These are phyloP conservation scores for Diarsia mendica DNA, from an alignment of 2,888 invertebrate species.

Conservation along the genomic window DNA sequence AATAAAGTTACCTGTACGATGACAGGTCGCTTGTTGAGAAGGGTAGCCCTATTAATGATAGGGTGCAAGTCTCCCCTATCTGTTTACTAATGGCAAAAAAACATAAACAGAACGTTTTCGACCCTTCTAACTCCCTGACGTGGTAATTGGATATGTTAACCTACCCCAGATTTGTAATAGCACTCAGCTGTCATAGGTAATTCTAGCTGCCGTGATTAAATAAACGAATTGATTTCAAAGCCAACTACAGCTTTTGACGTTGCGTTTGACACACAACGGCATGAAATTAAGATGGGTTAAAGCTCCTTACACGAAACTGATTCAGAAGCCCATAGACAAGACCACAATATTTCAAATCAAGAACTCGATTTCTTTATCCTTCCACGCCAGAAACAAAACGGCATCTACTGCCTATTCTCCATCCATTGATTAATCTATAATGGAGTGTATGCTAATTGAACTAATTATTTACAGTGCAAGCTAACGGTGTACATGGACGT, in stretches of 20 bases:
- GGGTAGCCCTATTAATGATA: slow-evolving; percentile 25
- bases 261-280: neutral
- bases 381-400: neutral
- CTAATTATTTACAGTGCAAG: slow-evolving; percentile 62
- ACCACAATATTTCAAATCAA: slow-evolving; percentile 15
- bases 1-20: slow-evolving; percentile 35
- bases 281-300: neutral
- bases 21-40: slow-evolving; percentile 42
- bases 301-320: neutral
- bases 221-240: neutral
- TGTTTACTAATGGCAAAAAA: slow-evolving; percentile 21
- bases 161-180: neutral
- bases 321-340: neutral
- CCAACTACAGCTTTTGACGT: neutral
- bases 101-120: neutral
- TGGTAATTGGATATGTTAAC: slow-evolving; percentile 20
- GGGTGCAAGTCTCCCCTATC: slow-evolving; percentile 11
- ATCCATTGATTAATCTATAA: slow-evolving; percentile 63
- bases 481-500: slow-evolving; percentile 55
- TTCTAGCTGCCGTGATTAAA: neutral
- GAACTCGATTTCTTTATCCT: slow-evolving; percentile 18
- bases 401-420: slow-evolving; percentile 22
- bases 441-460: slow-evolving; percentile 58
- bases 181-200: neutral
- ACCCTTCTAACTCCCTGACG: slow-evolving; percentile 5